Conservation (phyloP, 2,113 vertebrate genomes). For the Panurus biarmicus region DNA sequence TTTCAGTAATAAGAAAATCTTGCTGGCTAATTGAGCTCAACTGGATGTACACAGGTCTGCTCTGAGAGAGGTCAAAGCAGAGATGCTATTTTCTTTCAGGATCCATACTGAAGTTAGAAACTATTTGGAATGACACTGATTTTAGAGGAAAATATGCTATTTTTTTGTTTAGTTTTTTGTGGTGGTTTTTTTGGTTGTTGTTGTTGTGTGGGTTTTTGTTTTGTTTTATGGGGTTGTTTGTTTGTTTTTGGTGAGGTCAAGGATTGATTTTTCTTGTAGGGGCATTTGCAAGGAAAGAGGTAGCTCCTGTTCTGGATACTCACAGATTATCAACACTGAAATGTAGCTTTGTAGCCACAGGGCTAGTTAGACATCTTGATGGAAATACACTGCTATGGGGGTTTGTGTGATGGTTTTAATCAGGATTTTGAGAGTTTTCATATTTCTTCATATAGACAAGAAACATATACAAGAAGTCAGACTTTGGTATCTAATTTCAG, state of each 20-base stretch:
- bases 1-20: background rate
- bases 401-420: background rate
- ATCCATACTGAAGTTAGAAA: background rate
- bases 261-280: background rate
- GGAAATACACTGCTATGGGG: background rate
- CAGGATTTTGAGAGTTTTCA: background rate
- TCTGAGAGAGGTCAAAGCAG: background rate
- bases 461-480: background rate
- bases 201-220: too few species aligned
- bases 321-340: background rate
- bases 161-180: background rate
- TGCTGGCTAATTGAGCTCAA: background rate
- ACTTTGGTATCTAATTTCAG: background rate
- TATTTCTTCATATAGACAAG: background rate
- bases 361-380: background rate
- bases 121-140: background rate
- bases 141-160: background rate
- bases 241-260: fast-evolving
- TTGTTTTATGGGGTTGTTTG: background rate
- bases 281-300: background rate
- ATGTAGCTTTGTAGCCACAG: background rate
- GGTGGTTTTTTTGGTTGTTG: background rate
- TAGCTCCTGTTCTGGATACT: background rate
- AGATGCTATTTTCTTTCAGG: background rate
- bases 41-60: background rate